Evolutionary conservation across 2,888 invertebrate species (phyloP).

Genomic region (Litoditis marina): DNA sequence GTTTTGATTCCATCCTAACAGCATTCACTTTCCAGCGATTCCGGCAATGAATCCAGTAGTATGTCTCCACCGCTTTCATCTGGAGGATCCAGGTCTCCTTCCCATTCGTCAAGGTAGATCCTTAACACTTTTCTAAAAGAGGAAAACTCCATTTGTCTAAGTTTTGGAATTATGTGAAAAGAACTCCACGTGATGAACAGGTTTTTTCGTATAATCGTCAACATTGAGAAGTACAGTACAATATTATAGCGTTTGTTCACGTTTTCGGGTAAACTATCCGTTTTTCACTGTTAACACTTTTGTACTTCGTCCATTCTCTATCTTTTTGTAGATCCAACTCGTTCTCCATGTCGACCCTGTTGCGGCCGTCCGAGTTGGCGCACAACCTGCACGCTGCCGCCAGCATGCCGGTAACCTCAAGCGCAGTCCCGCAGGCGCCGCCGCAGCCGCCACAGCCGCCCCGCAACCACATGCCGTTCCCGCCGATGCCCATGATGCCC

Average conservation of each 20-base stretch:
- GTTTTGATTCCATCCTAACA: background rate
- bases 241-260: too few relatives aligned
- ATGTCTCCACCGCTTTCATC: conserved; percentile 11
- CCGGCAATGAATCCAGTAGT: conserved; percentile 17
- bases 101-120: conserved; percentile 15
- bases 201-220: background rate
- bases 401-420: background rate
- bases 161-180: too few relatives aligned
- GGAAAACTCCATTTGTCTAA: too few relatives aligned
- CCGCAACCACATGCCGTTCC: background rate
- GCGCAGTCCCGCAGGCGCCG: background rate
- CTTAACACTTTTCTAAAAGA: too few relatives aligned
- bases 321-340: conserved; percentile 13
- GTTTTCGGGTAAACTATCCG: too few relatives aligned
- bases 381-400: background rate
- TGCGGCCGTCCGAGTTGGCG: background rate
- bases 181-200: too few relatives aligned
- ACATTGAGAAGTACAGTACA: too few relatives aligned
- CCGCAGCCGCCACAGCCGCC: background rate
- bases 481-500: background rate
- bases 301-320: too few relatives aligned
- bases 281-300: too few relatives aligned
- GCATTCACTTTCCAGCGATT: conserved; percentile 9
- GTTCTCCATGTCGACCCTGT: conserved; percentile 18
- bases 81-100: conserved; percentile 12